Percentiles rank a stretch among this genome's conserved stretches.
phyloP scores from a whole-genome alignment of 2,888 invertebrate genomes.

The Microchrysa polita region DNA sequence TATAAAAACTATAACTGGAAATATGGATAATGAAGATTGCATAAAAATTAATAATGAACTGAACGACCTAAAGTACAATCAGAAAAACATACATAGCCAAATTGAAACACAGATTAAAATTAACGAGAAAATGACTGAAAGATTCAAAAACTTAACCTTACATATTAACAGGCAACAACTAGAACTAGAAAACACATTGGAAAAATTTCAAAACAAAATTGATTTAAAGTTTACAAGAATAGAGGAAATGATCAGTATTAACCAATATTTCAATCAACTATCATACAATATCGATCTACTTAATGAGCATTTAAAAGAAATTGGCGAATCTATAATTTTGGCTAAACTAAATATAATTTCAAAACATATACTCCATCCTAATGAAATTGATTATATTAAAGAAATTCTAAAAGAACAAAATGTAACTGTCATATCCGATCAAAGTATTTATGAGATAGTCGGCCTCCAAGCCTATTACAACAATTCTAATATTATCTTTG shows the following conservation, averaged over 20 bases:
- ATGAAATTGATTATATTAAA: neutral
- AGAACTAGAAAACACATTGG: slow-evolving; percentile 33
- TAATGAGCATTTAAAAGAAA: slow-evolving; percentile 34
- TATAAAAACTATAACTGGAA: too few species aligned
- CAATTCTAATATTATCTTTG: neutral
- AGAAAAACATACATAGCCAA: too few species aligned
- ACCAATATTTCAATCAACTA: too few species aligned
- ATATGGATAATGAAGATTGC: too few species aligned
- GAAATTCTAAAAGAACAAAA: neutral
- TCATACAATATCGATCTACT: neutral
- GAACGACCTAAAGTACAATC: too few species aligned
- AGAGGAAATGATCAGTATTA: too few species aligned
- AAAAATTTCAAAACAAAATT: slow-evolving; percentile 24
- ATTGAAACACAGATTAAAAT: slow-evolving; percentile 30
- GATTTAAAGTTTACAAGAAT: slow-evolving; percentile 25
- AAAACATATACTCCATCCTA: neutral
- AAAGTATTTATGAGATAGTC: neutral
- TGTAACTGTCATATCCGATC: neutral
- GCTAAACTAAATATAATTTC: slow-evolving; percentile 22
- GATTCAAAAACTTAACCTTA: slow-evolving; percentile 44
- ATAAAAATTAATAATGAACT: too few species aligned
- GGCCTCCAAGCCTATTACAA: slow-evolving; percentile 18
- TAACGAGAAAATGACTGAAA: slow-evolving; percentile 42
- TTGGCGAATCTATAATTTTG: slow-evolving; percentile 42
- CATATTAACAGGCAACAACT: slow-evolving; percentile 47